These are phyloP conservation scores for Pyrrhia umbra DNA, from an alignment of 2,888 invertebrate genomes.

Conservation along the genomic window DNA sequence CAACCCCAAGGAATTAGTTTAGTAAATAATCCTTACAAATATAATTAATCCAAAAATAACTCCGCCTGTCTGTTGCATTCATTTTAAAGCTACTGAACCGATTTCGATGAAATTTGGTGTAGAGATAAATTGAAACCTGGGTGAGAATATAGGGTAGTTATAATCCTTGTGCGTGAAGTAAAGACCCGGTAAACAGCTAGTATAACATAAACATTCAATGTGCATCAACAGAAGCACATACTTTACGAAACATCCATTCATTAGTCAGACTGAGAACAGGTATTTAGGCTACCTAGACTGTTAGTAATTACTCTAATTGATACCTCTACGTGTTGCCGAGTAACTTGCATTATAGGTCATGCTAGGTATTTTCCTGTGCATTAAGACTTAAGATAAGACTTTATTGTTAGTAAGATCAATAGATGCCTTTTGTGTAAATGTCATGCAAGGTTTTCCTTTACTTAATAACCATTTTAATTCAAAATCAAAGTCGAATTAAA, in stretches of 20 bases:
- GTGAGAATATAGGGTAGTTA: too few species aligned
- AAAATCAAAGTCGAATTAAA: background rate
- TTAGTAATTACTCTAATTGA: slow-evolving; percentile 65
- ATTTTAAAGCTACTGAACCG: too few species aligned
- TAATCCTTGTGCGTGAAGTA: background rate
- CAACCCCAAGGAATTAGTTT: slow-evolving; percentile 3
- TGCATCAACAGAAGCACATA: slow-evolving; percentile 3
- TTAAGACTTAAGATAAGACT: background rate
- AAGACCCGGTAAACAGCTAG: too few species aligned
- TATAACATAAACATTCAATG: background rate
- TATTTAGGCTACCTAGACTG: slow-evolving; percentile 65
- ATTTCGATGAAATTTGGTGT: too few species aligned
- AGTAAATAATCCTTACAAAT: too few species aligned
- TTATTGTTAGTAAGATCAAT: slow-evolving; percentile 3
- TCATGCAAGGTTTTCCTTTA: slow-evolving; percentile 20
- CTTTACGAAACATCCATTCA: slow-evolving; percentile 42
- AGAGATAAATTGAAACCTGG: too few species aligned
- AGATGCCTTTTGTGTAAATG: background rate
- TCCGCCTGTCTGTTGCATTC: too few species aligned
- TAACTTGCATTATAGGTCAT: slow-evolving; percentile 47
- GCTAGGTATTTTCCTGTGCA: slow-evolving; percentile 32
- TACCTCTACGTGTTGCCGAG: slow-evolving; percentile 56
- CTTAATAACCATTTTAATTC: too few species aligned
- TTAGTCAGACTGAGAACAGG: slow-evolving; percentile 42
- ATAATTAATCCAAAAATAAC: too few species aligned